These are phyloP conservation scores for Oncopodura yosiiana DNA, from an alignment of 1,140 invertebrate genomes.

Conservation along the genomic window DNA sequence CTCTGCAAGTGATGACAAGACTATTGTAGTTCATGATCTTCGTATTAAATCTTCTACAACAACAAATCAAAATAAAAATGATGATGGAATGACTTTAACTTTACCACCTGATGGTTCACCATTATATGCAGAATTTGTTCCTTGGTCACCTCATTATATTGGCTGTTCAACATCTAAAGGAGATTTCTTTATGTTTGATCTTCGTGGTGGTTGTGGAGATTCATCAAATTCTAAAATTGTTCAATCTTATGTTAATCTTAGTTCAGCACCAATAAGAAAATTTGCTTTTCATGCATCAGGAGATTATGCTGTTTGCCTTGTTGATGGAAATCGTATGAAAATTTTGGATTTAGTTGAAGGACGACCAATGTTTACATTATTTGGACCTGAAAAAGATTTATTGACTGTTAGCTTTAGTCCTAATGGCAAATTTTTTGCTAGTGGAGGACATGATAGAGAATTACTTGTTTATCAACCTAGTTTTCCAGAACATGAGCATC, in stretches of 20 bases:
- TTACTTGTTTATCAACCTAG: too few relatives aligned
- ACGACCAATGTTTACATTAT: slow-evolving; percentile 27
- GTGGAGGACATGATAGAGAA: too few relatives aligned
- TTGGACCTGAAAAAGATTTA: slow-evolving; percentile 16
- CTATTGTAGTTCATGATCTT: slow-evolving; percentile 17
- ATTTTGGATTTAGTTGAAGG: slow-evolving; percentile 33
- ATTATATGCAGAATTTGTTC: slow-evolving; percentile 26
- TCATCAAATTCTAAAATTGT: slow-evolving; percentile 10
- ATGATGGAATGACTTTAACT: too few relatives aligned
- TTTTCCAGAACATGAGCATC: too few relatives aligned
- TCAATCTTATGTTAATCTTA: slow-evolving; percentile 24
- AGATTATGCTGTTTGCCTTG: slow-evolving; percentile 27
- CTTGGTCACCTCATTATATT: slow-evolving; percentile 14
- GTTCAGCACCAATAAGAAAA: slow-evolving; percentile 8
- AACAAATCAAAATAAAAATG: neutral
- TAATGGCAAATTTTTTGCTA: slow-evolving; percentile 21
- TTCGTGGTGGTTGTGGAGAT: too few relatives aligned
- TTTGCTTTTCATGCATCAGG: slow-evolving; percentile 30
- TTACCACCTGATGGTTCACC: too few relatives aligned
- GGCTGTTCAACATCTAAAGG: slow-evolving; percentile 15
- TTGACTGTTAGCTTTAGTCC: slow-evolving; percentile 8
- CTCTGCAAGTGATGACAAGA: slow-evolving; percentile 26
- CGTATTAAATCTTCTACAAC: too few relatives aligned
- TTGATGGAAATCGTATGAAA: slow-evolving; percentile 27
- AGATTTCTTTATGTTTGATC: slow-evolving; percentile 22